Percentiles rank a stretch among this genome's conserved stretches.
Evolutionary conservation across 2,113 vertebrate species (phyloP).

Genomic region (Nothocercus nigrocapillus): DNA sequence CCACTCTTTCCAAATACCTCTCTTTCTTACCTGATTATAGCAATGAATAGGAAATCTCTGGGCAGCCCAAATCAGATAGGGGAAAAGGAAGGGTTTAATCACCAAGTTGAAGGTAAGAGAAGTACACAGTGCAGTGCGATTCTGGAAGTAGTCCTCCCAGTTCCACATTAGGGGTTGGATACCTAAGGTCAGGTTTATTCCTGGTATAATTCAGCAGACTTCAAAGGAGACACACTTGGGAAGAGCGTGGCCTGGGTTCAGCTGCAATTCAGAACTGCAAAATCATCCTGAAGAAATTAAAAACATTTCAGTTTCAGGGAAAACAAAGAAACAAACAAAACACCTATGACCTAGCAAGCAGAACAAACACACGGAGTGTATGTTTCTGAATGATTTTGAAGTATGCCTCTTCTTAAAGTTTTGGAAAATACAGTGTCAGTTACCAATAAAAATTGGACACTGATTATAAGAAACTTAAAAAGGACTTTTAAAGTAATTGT

Average conservation of each 20-base stretch:
- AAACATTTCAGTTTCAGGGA: not conserved
- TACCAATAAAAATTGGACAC: not conserved
- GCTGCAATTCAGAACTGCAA: not conserved
- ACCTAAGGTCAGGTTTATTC: not conserved
- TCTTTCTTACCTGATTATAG: not conserved
- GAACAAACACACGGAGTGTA: rapidly evolving
- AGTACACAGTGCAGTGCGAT: not conserved
- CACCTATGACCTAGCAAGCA: not conserved
- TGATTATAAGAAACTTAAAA: not conserved
- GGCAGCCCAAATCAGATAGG: not conserved
- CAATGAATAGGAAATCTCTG: not conserved
- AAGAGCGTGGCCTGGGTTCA: not conserved
- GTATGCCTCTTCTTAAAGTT: not conserved
- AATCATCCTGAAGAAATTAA: not conserved
- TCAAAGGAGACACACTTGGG: not conserved
- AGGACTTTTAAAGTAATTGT: not conserved
- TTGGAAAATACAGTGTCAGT: not conserved
- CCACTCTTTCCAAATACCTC: not conserved
- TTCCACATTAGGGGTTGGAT: not conserved
- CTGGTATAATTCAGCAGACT: not conserved
- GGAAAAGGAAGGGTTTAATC: constrained; percentile 21
- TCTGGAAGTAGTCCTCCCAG: not conserved
- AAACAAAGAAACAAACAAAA: not conserved
- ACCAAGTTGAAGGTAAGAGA: not conserved
- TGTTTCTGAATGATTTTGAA: not conserved